These are phyloP conservation scores for Crotalus viridis DNA, from an alignment of 2,113 vertebrate species.

Conservation along the genomic window DNA sequence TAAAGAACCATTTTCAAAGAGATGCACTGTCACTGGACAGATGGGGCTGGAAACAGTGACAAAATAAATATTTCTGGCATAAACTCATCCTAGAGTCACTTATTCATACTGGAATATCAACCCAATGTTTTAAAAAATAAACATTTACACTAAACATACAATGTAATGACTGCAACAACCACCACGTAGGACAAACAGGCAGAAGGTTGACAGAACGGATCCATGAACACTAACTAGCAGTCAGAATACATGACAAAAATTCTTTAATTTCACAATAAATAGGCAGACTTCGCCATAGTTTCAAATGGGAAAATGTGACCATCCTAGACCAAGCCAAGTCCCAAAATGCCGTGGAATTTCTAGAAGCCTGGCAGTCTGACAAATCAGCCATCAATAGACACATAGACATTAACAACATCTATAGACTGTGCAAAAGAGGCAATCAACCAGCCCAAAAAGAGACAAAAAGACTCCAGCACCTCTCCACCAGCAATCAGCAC, in stretches of 20 bases:
- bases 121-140: background rate
- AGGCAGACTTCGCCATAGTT: background rate
- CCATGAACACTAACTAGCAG: background rate
- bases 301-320: background rate
- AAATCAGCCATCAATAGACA: too few species aligned
- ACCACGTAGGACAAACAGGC: background rate
- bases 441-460: too few species aligned
- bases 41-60: background rate
- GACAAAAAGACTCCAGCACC: too few species aligned
- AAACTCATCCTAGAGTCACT: background rate
- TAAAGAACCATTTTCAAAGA: background rate
- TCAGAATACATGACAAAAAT: background rate
- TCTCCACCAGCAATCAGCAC: too few species aligned
- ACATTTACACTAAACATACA: background rate
- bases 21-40: background rate
- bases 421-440: background rate
- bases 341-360: too few species aligned
- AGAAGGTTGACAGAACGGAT: background rate
- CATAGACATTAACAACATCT: too few species aligned
- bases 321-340: background rate
- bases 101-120: background rate
- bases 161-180: background rate
- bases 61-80: background rate
- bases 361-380: too few species aligned
- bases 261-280: background rate